These are phyloP conservation scores for Daphoenositta chrysoptera DNA, from an alignment of 2,113 vertebrate genomes.

Conservation along the genomic window DNA sequence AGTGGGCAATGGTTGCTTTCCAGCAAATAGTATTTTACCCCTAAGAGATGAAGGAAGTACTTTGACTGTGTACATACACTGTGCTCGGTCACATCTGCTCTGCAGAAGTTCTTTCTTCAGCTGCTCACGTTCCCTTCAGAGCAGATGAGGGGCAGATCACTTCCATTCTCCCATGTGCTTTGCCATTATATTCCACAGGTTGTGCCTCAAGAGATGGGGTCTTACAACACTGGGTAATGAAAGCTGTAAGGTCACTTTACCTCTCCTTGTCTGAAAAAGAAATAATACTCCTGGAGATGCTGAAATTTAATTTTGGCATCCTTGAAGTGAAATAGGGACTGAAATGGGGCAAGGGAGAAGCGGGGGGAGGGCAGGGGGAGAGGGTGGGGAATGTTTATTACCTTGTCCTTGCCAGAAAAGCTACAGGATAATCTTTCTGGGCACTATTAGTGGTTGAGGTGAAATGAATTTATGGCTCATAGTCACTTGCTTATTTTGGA, in stretches of 20 bases:
- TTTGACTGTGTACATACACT: neutral
- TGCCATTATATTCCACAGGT: neutral
- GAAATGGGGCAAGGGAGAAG: neutral
- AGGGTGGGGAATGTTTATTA: neutral
- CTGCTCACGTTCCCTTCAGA: neutral
- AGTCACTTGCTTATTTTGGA: slow-evolving; percentile 44
- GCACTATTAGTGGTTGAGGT: neutral
- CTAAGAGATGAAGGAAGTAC: neutral
- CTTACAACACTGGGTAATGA: neutral
- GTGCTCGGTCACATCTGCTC: neutral
- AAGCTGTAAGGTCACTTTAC: neutral
- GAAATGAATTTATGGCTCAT: slow-evolving; percentile 13
- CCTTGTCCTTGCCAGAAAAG: neutral
- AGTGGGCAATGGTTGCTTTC: neutral
- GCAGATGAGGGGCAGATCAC: neutral
- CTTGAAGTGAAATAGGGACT: neutral
- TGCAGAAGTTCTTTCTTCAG: neutral
- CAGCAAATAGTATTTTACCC: neutral
- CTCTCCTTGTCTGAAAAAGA: neutral
- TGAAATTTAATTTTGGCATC: neutral
- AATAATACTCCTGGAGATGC: neutral
- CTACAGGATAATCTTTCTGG: neutral
- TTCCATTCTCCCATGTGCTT: neutral
- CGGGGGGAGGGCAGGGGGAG: fast-evolving
- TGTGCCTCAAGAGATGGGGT: neutral